A percentile compares a stretch with the other conserved stretches of the same genome.
phyloP scores from a whole-genome alignment of 2,888 invertebrate species.

The Maniola hyperantus region DNA sequence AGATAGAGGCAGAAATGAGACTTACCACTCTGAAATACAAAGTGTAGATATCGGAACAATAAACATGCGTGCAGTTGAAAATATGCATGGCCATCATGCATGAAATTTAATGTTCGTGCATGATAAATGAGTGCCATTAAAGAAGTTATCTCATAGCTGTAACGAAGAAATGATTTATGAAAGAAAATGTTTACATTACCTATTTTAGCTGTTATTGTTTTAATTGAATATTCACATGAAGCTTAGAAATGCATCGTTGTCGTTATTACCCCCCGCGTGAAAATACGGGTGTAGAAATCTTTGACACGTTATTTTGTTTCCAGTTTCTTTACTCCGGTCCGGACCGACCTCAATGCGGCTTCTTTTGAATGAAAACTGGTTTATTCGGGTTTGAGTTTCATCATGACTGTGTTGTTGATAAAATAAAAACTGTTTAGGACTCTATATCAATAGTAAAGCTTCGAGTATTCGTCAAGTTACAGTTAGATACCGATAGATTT shows the following conservation, averaged over 20 bases:
- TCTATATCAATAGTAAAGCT: too few relatives aligned
- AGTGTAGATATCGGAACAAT: neutral
- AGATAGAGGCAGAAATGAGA: too few relatives aligned
- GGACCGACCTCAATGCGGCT: neutral
- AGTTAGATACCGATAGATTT: too few relatives aligned
- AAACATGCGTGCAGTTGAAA: slow-evolving; percentile 20
- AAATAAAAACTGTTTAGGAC: too few relatives aligned
- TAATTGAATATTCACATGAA: slow-evolving; percentile 8
- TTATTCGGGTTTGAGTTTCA: too few relatives aligned
- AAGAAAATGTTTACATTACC: slow-evolving; percentile 17
- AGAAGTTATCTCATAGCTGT: slow-evolving; percentile 22
- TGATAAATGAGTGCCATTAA: slow-evolving; percentile 14
- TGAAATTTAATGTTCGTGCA: slow-evolving; percentile 20
- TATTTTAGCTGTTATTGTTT: neutral
- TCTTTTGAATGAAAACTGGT: too few relatives aligned
- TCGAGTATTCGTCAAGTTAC: too few relatives aligned
- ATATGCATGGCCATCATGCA: slow-evolving; percentile 20
- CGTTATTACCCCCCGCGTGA: neutral
- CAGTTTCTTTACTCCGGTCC: too few relatives aligned
- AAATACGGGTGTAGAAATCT: neutral
- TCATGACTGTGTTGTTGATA: too few relatives aligned
- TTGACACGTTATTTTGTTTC: neutral
- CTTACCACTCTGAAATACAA: neutral
- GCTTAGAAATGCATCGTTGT: neutral
- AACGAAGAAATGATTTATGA: slow-evolving; percentile 18